These are phyloP conservation scores for Drosophila nigrodunni DNA, from an alignment of 1,140 invertebrate species.

Conservation along the genomic window DNA sequence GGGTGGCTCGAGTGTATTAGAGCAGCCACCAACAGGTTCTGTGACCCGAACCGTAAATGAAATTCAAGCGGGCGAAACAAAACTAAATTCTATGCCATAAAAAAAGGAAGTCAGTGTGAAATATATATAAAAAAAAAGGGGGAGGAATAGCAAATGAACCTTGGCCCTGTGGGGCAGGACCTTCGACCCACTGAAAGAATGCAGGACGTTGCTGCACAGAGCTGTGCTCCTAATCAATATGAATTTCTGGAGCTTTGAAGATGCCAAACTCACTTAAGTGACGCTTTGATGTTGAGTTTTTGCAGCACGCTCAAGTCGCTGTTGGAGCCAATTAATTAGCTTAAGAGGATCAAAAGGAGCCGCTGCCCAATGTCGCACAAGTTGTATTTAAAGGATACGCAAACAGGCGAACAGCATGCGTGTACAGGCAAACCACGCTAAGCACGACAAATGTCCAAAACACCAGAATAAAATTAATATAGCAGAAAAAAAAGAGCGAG, in stretches of 20 bases:
- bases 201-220: slow-evolving; percentile 22
- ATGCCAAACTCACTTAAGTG: slow-evolving; percentile 77
- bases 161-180: slow-evolving; percentile 21
- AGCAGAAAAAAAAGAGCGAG: neutral
- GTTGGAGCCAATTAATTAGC: slow-evolving; percentile 58
- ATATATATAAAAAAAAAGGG: slow-evolving; percentile 21
- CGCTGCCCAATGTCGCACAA: slow-evolving; percentile 59
- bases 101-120: too few relatives aligned
- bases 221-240: slow-evolving; percentile 70
- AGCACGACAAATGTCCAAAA: neutral
- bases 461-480: neutral
- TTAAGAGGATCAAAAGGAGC: slow-evolving; percentile 79
- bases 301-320: slow-evolving; percentile 65
- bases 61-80: slow-evolving; percentile 40
- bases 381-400: slow-evolving; percentile 83
- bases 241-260: slow-evolving; percentile 84
- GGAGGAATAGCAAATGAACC: slow-evolving; percentile 22
- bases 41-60: slow-evolving; percentile 61
- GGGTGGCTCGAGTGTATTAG: slow-evolving; percentile 25
- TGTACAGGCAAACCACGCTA: slow-evolving; percentile 9
- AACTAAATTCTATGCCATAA: slow-evolving; percentile 26
- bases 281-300: slow-evolving; percentile 77
- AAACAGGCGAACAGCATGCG: slow-evolving; percentile 71
- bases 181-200: slow-evolving; percentile 25
- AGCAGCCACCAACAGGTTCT: slow-evolving; percentile 18